Evolutionary conservation across 2,888 invertebrate species (phyloP).

Genomic region (Ryuthela nishihirai): DNA sequence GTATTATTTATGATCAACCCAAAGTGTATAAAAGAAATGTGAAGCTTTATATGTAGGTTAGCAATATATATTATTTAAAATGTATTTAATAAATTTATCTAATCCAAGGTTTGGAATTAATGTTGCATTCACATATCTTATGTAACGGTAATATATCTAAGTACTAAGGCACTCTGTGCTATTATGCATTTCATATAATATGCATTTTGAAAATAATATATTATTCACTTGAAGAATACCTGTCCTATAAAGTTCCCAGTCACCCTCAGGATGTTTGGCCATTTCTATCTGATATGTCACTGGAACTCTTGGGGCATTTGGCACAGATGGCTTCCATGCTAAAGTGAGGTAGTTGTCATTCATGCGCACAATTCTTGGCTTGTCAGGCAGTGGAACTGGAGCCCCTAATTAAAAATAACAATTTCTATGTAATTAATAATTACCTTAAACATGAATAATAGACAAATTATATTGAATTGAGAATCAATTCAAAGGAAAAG

Average conservation of each 20-base stretch:
- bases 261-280: conserved; percentile 84
- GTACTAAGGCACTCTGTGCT: too few species aligned
- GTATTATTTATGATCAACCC: too few species aligned
- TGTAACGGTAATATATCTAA: too few species aligned
- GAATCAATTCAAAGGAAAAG: neutral
- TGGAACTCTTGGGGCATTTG: conserved; percentile 78
- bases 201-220: too few species aligned
- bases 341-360: conserved; percentile 81
- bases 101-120: too few species aligned
- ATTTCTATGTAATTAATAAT: neutral
- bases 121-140: too few species aligned
- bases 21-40: too few species aligned
- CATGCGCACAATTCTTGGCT: conserved; percentile 89
- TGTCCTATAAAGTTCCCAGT: conserved; percentile 84
- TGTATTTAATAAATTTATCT: too few species aligned
- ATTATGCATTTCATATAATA: too few species aligned
- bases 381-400: conserved; percentile 82
- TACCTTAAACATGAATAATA: neutral
- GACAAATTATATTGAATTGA: neutral
- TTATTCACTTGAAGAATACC: too few species aligned
- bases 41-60: too few species aligned
- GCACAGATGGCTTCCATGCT: conserved; percentile 91
- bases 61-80: too few species aligned
- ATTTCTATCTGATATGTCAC: conserved; percentile 94
- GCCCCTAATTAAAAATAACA: conserved; percentile 57